Conservation (phyloP, 2,797 vertebrate genomes). For the Rhabdophis nuchalis region DNA sequence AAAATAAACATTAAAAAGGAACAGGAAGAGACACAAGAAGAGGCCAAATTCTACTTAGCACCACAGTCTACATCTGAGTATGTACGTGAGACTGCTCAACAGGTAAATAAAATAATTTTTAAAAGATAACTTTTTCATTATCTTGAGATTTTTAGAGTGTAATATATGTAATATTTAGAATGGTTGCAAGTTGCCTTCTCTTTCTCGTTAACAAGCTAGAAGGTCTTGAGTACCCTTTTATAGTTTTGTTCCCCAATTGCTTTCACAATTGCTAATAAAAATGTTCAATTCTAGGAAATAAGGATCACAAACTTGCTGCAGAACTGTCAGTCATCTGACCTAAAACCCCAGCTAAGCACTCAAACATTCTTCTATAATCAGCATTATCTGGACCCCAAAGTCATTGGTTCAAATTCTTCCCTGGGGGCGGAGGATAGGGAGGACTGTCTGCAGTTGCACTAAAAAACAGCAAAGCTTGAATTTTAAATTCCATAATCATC, state of each 20-base stretch:
- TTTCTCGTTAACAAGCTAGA: background rate
- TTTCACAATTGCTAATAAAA: background rate
- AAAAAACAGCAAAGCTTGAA: background rate
- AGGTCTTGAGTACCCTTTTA: background rate
- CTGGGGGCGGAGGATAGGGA: background rate
- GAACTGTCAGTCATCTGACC: background rate
- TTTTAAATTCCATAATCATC: background rate
- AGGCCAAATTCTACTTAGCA: conserved; percentile 85
- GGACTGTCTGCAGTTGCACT: background rate
- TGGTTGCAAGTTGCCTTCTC: background rate
- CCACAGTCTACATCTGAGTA: conserved; percentile 82
- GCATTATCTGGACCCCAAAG: background rate
- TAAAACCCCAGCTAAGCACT: background rate
- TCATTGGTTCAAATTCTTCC: background rate
- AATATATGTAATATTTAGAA: background rate
- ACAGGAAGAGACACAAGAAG: conserved; percentile 83
- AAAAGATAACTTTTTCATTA: background rate
- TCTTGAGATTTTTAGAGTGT: background rate
- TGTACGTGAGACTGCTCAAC: conserved; percentile 83
- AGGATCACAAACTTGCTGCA: background rate
- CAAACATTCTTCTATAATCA: background rate
- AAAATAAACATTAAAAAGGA: conserved; percentile 89
- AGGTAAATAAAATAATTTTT: conserved; percentile 73
- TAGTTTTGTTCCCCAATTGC: background rate
- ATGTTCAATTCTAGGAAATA: background rate